Conservation (phyloP, 2,113 vertebrate genomes). For the Mus musculus region DNA sequence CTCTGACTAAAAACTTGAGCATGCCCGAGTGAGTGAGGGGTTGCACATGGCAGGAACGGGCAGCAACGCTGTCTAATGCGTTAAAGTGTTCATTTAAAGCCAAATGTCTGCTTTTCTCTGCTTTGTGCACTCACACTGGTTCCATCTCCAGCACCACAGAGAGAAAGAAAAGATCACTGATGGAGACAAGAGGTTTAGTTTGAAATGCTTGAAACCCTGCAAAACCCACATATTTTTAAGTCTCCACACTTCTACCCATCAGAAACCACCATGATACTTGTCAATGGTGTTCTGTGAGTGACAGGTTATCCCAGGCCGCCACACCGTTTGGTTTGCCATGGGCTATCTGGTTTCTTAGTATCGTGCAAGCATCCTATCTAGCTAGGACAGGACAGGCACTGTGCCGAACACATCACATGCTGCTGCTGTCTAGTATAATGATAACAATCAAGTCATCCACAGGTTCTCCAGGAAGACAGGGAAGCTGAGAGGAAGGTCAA, state of each 20-base stretch:
- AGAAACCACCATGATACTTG: background rate
- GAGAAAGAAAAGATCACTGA: background rate
- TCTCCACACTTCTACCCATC: too few relatives aligned
- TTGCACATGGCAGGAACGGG: background rate
- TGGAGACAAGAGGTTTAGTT: conserved; percentile 36
- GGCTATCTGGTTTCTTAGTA: too few relatives aligned
- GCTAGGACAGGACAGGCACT: background rate
- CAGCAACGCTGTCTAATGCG: background rate
- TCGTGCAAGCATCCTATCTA: background rate
- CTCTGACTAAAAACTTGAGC: conserved; percentile 15
- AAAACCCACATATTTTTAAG: conserved; percentile 1
- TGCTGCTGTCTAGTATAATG: background rate
- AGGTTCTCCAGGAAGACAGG: background rate
- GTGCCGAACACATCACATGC: background rate
- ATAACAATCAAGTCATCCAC: background rate
- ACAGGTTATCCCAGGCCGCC: background rate
- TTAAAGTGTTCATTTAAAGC: background rate
- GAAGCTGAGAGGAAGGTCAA: background rate
- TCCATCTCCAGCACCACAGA: background rate
- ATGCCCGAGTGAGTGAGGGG: background rate
- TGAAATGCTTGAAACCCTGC: background rate
- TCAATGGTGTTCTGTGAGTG: background rate
- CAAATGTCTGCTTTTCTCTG: background rate
- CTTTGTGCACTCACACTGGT: background rate
- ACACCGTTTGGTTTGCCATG: background rate